Conservation (phyloP, 30 jellyfish, hydroid and myxozoan genomes). For the Aurelia aurita region DNA sequence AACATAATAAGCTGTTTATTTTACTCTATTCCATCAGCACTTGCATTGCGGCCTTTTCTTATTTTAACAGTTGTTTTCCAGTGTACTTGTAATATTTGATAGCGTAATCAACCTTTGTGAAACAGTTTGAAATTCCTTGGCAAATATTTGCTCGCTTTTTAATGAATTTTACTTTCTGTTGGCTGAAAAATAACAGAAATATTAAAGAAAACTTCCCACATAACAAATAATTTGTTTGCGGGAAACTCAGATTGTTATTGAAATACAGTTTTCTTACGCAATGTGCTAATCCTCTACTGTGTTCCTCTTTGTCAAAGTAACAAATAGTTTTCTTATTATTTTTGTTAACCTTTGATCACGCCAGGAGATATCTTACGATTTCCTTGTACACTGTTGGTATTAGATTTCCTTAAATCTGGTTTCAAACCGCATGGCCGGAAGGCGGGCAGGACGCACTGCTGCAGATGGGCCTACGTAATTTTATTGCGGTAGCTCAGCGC, state of each 20-base stretch:
- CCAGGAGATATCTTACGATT: too few relatives aligned
- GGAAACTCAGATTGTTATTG: not conserved
- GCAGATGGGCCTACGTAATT: too few relatives aligned
- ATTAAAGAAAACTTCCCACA: conserved; percentile 9
- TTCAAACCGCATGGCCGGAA: too few relatives aligned
- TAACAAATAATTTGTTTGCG: conserved; percentile 8
- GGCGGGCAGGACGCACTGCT: too few relatives aligned
- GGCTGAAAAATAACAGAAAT: conserved; percentile 1
- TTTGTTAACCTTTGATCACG: too few relatives aligned
- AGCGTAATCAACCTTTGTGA: conserved; percentile 13
- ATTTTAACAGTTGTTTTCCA: conserved; percentile 39
- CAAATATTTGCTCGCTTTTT: conserved; percentile 31
- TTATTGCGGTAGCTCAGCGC: too few relatives aligned
- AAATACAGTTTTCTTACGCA: not conserved
- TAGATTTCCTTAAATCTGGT: too few relatives aligned
- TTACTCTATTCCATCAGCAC: too few relatives aligned
- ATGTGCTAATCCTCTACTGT: conserved; percentile 6
- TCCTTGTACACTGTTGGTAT: too few relatives aligned
- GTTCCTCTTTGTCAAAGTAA: too few relatives aligned
- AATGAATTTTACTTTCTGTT: conserved; percentile 10
- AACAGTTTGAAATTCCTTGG: conserved; percentile 13
- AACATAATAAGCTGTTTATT: too few relatives aligned
- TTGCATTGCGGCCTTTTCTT: not conserved
- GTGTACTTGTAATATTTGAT: conserved; percentile 2
- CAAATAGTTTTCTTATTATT: too few relatives aligned